Evolutionary conservation across 2,797 vertebrate species (phyloP), one percentile per base, ranked within the genome.

Genomic region (Acridotheres tristis): DNA sequence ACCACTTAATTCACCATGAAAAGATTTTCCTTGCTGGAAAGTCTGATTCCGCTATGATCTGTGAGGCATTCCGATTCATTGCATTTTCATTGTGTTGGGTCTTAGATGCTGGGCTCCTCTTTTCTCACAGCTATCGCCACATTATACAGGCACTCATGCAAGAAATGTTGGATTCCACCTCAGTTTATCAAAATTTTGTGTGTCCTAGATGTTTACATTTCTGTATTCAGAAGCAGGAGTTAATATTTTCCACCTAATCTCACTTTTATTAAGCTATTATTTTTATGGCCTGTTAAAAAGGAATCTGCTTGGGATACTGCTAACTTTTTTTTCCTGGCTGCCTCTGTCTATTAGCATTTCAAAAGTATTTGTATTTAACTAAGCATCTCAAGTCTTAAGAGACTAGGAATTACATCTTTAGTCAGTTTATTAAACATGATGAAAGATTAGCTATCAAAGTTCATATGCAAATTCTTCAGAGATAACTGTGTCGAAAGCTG

Each of bases 11-110:
- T 99, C 98, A 97, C 99, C 99, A 98, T 99, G 99, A 99, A 99
- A 99, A 99, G 99, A 99, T 99, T 99, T 99, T 99, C 99, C 99
- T 99, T 99, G 99, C 99, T 99, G 99, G 99, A 99, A 99, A 99
- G 99, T 99, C 98, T 99, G 99, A 99, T 99, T 99, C 98, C 97
- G 97, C 99, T 99, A 99, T 99, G 99, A 99, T 99, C 99, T 98
- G 98, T 98, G 99, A 99, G 98, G 98, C 99, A 99, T 99, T 99
- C 99, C 98, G 98, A 99, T 98, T 99, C 99, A 98, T 98, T 99
- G 99, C 99, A 98, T 99, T 99, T 98, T 98, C 98, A 99, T 99
- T 99, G 99, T 99, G 99, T 98, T 97, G 98, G 98, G 97, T 98
- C 98, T 99, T 98, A 99, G 98, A 99, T 98, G 98, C 98, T 94